Conservation (phyloP, 1,140 invertebrate genomes). For the Lepidostoma basale region DNA sequence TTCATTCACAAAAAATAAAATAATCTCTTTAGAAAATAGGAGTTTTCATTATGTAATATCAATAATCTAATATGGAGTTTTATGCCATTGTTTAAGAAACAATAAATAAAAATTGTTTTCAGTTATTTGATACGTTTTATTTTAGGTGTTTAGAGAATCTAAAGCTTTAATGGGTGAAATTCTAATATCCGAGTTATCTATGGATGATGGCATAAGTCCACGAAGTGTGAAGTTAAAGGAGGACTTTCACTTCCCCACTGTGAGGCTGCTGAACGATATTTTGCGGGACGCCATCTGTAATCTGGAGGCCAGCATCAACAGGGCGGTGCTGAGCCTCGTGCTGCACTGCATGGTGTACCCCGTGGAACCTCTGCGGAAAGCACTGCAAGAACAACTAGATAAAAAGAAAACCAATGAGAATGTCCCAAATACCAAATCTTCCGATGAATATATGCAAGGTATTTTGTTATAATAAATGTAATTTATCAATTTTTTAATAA, state of each 20-base stretch:
- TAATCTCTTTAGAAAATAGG: too few relatives aligned
- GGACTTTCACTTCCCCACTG: slow-evolving; percentile 35
- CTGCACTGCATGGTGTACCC: slow-evolving; percentile 36
- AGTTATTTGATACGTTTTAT: neutral
- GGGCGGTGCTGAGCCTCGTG: slow-evolving; percentile 34
- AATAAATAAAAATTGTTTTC: too few relatives aligned
- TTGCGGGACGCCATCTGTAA: slow-evolving; percentile 37
- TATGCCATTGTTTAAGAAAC: too few relatives aligned
- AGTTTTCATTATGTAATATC: too few relatives aligned
- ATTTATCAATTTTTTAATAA: too few relatives aligned
- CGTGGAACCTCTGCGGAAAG: slow-evolving; percentile 13
- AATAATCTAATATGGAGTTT: too few relatives aligned
- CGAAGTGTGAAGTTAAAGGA: slow-evolving; percentile 32
- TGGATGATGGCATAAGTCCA: slow-evolving; percentile 16
- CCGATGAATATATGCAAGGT: neutral
- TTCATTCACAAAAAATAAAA: too few relatives aligned
- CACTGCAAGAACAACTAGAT: neutral
- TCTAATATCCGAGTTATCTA: slow-evolving; percentile 22
- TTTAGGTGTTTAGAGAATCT: slow-evolving; percentile 40
- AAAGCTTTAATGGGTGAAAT: slow-evolving; percentile 39
- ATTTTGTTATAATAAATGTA: neutral
- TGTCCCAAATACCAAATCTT: neutral
- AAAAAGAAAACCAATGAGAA: too few relatives aligned
- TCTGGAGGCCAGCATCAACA: slow-evolving; percentile 38
- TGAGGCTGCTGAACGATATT: slow-evolving; percentile 36